Conservation (phyloP, 1,140 invertebrate genomes). For the Plodia interpunctella region DNA sequence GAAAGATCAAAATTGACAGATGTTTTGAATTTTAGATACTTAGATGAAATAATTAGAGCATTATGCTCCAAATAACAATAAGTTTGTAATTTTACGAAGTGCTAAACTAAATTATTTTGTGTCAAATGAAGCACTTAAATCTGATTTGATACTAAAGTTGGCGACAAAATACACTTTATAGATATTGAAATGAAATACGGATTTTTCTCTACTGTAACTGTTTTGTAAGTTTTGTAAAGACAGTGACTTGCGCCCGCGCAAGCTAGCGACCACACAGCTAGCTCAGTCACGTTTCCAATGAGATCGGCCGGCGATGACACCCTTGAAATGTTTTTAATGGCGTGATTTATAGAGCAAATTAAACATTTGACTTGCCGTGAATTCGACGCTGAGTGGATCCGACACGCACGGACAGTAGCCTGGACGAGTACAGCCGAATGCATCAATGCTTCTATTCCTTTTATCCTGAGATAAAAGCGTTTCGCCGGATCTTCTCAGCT, state of each 20-base stretch:
- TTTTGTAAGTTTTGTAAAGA: background rate
- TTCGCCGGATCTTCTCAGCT: too few species aligned
- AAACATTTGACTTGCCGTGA: slow-evolving; percentile 76
- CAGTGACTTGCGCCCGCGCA: background rate
- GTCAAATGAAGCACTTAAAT: too few species aligned
- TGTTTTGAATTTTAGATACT: background rate
- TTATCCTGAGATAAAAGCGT: background rate
- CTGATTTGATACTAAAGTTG: too few species aligned
- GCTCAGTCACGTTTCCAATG: slow-evolving; percentile 67
- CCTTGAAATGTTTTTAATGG: slow-evolving; percentile 75
- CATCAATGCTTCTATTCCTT: slow-evolving; percentile 1
- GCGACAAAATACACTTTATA: too few species aligned
- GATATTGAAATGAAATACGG: too few species aligned
- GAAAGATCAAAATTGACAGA: too few species aligned
- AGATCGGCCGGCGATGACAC: slow-evolving; percentile 68
- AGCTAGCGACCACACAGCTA: slow-evolving; percentile 47
- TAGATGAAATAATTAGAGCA: too few species aligned
- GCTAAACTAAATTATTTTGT: too few species aligned
- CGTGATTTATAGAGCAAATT: slow-evolving; percentile 76
- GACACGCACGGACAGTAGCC: slow-evolving; percentile 66
- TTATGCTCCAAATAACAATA: too few species aligned
- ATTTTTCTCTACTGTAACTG: background rate
- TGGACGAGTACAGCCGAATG: slow-evolving; percentile 29
- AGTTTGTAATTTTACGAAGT: too few species aligned
- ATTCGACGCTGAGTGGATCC: slow-evolving; percentile 71